A percentile compares a stretch with the other conserved stretches of the same genome.
phyloP scores from a whole-genome alignment of 2,888 invertebrate genomes.

The Oscheius sp. region DNA sequence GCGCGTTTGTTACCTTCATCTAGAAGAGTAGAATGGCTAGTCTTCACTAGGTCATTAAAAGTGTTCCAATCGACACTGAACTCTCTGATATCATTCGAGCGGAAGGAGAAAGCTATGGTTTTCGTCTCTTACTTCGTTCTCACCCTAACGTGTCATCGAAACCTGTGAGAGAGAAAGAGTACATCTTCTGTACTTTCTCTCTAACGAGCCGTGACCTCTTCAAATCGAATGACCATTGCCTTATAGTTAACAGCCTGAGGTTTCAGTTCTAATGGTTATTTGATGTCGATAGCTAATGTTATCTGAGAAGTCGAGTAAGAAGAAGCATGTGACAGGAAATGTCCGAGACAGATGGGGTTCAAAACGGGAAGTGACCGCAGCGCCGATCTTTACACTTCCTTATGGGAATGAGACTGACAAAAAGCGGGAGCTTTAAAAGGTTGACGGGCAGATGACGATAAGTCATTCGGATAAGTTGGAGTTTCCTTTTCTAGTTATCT shows the following conservation, averaged over 20 bases:
- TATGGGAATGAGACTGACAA: neutral
- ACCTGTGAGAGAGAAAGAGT: neutral
- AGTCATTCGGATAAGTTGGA: neutral
- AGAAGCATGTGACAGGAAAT: constrained; percentile 21
- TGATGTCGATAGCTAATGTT: neutral
- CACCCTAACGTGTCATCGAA: too few species aligned
- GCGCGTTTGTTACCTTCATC: too few species aligned
- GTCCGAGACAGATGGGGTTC: constrained; percentile 19
- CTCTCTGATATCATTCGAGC: too few species aligned
- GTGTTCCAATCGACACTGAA: too few species aligned
- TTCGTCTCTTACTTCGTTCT: too few species aligned
- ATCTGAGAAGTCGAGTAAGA: neutral
- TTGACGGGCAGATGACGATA: neutral
- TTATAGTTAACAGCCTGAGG: neutral
- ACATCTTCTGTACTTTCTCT: neutral
- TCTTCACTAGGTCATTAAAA: too few species aligned
- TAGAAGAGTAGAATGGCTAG: too few species aligned
- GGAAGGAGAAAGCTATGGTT: too few species aligned
- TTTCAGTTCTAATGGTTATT: neutral
- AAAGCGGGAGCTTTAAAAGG: constrained; percentile 10
- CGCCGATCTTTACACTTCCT: constrained; percentile 22
- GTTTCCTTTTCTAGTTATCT: neutral
- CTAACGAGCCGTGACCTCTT: neutral
- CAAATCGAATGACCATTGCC: neutral
- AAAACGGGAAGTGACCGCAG: constrained; percentile 5